Evolutionary conservation across 2,113 vertebrate species (phyloP).

Genomic region (Hypomesus transpacificus): DNA sequence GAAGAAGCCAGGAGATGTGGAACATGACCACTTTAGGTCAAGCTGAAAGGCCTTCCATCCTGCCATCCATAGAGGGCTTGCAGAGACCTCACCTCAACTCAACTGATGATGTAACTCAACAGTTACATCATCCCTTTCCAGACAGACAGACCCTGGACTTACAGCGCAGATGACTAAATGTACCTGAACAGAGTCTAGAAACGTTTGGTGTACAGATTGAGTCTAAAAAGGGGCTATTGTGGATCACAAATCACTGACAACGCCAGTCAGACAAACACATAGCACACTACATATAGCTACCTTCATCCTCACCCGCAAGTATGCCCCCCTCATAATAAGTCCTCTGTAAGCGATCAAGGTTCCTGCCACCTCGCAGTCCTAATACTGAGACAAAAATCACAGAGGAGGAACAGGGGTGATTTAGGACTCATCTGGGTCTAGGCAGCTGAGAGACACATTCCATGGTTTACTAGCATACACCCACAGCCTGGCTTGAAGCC

Average conservation of each 20-base stretch:
- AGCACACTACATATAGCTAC: conserved; percentile 61
- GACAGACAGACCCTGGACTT: not conserved
- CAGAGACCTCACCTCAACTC: conserved; percentile 31
- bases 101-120: conserved; percentile 24
- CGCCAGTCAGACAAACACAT: conserved; percentile 50
- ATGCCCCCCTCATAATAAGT: conserved; percentile 73
- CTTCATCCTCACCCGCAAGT: conserved; percentile 70
- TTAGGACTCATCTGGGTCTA: conserved; percentile 43
- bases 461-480: conserved; percentile 56
- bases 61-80: conserved; percentile 50
- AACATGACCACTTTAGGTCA: conserved; percentile 35
- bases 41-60: conserved; percentile 34
- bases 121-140: not conserved
- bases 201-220: too few species aligned
- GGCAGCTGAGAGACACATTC: conserved; percentile 57
- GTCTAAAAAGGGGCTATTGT: too few species aligned
- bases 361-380: conserved; percentile 72
- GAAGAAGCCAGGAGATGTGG: not conserved
- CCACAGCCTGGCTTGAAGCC: conserved; percentile 52
- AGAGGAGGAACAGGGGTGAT: conserved; percentile 26
- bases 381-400: conserved; percentile 74
- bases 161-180: too few species aligned
- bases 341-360: conserved; percentile 74
- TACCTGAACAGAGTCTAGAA: not conserved
- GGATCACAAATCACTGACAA: too few species aligned